These are phyloP conservation scores for Apantesis nais DNA, from an alignment of 2,888 invertebrate species.

Conservation along the genomic window DNA sequence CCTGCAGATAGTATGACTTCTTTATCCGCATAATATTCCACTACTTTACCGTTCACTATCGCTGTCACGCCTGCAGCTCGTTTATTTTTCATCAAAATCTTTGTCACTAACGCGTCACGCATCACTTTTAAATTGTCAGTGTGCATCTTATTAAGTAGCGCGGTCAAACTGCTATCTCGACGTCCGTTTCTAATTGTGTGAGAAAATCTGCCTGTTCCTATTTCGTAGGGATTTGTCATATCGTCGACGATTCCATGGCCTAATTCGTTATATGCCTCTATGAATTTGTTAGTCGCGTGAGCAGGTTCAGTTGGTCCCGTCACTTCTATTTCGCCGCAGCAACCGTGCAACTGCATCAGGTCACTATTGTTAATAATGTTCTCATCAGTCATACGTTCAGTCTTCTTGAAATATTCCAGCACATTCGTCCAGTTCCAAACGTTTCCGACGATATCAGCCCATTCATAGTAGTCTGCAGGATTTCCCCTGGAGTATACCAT, in stretches of 20 bases:
- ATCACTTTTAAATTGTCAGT: constrained; percentile 60
- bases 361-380: constrained; percentile 60
- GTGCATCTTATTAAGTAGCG: constrained; percentile 58
- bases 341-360: constrained; percentile 63
- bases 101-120: constrained; percentile 61
- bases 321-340: constrained; percentile 69
- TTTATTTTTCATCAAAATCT: constrained; percentile 60
- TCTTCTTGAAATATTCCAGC: constrained; percentile 69
- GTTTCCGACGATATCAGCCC: constrained; percentile 61
- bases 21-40: constrained; percentile 56
- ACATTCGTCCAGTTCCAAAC: constrained; percentile 70
- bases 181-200: constrained; percentile 68
- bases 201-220: constrained; percentile 72
- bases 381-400: constrained; percentile 69
- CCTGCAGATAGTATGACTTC: constrained; percentile 74
- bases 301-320: constrained; percentile 52
- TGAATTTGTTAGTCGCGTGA: constrained; percentile 48
- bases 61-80: constrained; percentile 63
- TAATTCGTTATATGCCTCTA: constrained; percentile 67
- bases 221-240: constrained; percentile 68
- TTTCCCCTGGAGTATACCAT: constrained; percentile 76
- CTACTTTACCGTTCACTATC: constrained; percentile 42
- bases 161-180: constrained; percentile 66
- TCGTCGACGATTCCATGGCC: constrained; percentile 67
- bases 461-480: constrained; percentile 71